phyloP scores from a whole-genome alignment of 2,797 vertebrate species.

The Chromis chromis region DNA sequence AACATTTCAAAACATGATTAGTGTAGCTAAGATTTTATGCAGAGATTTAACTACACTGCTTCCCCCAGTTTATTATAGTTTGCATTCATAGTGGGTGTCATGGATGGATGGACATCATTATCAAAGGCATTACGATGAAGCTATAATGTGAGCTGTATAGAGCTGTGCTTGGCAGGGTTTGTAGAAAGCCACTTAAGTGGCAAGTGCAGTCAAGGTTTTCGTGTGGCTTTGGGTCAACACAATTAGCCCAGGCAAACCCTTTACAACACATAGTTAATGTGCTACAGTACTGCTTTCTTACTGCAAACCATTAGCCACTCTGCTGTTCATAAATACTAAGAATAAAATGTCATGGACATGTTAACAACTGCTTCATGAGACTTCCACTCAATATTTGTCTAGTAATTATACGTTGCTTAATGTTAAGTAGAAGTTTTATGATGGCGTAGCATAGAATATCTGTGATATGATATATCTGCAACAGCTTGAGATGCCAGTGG shows the following conservation, averaged over 20 bases:
- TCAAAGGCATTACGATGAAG: slow-evolving; percentile 20
- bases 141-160: slow-evolving; percentile 3
- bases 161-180: slow-evolving; percentile 16
- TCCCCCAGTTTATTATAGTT: background rate
- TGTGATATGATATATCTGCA: slow-evolving; percentile 19
- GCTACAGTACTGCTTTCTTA: background rate
- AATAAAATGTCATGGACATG: background rate
- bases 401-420: slow-evolving; percentile 4
- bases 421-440: slow-evolving; percentile 16
- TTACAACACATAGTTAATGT: slow-evolving; percentile 22
- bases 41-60: slow-evolving; percentile 7
- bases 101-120: slow-evolving; percentile 23
- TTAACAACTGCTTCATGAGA: slow-evolving; percentile 16
- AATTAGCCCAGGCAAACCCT: background rate
- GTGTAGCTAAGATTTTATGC: background rate
- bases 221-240: slow-evolving; percentile 13
- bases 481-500: slow-evolving; percentile 7
- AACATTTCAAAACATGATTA: slow-evolving; percentile 4
- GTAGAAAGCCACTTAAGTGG: background rate
- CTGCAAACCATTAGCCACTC: background rate
- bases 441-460: slow-evolving; percentile 13
- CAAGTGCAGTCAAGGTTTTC: slow-evolving; percentile 23
- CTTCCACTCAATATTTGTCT: slow-evolving; percentile 10
- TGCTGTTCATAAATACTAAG: slow-evolving; percentile 2
- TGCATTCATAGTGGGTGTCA: slow-evolving; percentile 10